These are phyloP conservation scores for Teleopsis dalmanni DNA, from an alignment of 1,140 invertebrate species.

Conservation along the genomic window DNA sequence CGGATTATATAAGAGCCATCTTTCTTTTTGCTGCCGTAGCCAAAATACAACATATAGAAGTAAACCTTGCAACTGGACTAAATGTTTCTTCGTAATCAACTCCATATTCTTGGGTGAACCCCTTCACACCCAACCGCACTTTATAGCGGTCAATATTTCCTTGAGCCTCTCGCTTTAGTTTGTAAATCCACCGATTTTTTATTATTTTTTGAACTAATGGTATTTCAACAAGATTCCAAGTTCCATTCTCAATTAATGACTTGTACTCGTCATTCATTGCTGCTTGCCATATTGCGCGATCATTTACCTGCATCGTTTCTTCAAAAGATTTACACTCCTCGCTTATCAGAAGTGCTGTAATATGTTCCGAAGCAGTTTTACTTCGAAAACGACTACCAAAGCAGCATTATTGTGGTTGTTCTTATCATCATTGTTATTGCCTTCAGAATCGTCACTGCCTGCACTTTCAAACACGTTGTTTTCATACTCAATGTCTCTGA, in stretches of 20 bases:
- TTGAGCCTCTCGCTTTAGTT: constrained; percentile 12
- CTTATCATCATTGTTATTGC: not conserved
- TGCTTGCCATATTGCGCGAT: constrained; percentile 12
- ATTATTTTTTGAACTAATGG: constrained; percentile 15
- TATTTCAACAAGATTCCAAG: constrained; percentile 17
- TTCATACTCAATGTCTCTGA: not conserved
- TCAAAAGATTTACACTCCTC: constrained; percentile 9
- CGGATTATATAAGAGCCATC: constrained; percentile 32
- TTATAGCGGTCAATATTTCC: constrained; percentile 8
- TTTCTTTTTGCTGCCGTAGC: constrained; percentile 29
- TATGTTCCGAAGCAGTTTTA: no score
- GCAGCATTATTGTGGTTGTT: not conserved
- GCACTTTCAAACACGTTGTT: not conserved
- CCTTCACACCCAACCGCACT: constrained; percentile 37
- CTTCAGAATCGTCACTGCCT: not conserved
- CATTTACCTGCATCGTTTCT: not conserved
- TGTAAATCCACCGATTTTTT: constrained; percentile 20
- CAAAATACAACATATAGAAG: constrained; percentile 38
- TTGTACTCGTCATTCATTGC: constrained; percentile 20
- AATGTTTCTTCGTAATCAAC: constrained; percentile 41
- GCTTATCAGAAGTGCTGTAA: no score
- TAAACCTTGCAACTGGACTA: constrained; percentile 31
- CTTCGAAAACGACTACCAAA: not conserved
- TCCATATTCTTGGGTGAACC: constrained; percentile 30
- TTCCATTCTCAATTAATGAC: constrained; percentile 13